These are phyloP conservation scores for Halcyon senegalensis DNA, from an alignment of 2,113 vertebrate genomes.

Conservation along the genomic window DNA sequence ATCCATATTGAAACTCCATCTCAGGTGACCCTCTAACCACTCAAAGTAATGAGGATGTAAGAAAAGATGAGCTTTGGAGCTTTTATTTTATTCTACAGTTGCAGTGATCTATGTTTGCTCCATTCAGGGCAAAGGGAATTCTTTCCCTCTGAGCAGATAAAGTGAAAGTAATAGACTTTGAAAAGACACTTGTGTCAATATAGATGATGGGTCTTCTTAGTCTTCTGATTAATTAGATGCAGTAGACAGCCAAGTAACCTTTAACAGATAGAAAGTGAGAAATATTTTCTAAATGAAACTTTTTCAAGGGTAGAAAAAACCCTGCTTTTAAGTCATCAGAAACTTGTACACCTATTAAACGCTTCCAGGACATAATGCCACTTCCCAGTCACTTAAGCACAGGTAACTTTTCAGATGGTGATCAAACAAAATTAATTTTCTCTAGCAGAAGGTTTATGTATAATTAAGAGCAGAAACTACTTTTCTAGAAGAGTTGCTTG, in stretches of 20 bases:
- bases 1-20: background rate
- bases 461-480: background rate
- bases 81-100: background rate
- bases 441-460: background rate
- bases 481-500: background rate
- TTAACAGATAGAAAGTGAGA: background rate
- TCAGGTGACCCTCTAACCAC: conserved; percentile 27
- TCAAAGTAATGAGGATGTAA: conserved; percentile 36
- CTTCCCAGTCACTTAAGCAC: background rate
- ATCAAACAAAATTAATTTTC: background rate
- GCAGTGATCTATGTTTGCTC: background rate
- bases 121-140: background rate
- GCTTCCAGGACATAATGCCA: background rate
- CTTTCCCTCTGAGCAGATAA: background rate
- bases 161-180: conserved; percentile 22
- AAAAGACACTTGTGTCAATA: background rate
- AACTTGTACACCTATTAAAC: background rate
- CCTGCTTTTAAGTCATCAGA: background rate
- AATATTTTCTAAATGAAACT: background rate
- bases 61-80: background rate
- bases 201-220: background rate
- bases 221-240: background rate
- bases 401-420: background rate
- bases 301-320: background rate
- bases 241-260: background rate